phyloP scores from a whole-genome alignment of 2,797 vertebrate genomes.

The Dicrostonyx torquatus region DNA sequence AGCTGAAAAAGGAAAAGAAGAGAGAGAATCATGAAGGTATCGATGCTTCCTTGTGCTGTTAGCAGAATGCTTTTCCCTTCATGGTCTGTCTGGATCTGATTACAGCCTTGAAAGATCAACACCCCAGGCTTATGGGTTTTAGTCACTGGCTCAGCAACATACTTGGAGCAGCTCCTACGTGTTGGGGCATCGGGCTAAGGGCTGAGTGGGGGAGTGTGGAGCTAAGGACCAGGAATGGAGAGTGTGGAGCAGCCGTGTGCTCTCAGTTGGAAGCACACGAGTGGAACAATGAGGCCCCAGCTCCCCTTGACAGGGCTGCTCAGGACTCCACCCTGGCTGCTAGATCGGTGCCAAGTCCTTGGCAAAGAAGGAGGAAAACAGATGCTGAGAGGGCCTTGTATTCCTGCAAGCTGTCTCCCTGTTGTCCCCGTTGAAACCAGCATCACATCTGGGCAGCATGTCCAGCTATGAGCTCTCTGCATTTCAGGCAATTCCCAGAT shows the following conservation, averaged over 20 bases:
- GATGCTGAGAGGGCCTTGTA: not conserved
- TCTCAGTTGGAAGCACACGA: not conserved
- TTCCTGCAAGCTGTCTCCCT: conserved; percentile 18
- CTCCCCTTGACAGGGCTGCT: not conserved
- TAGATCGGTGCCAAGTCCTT: conserved; percentile 1
- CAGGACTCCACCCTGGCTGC: not conserved
- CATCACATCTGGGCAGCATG: not conserved
- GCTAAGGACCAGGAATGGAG: not conserved
- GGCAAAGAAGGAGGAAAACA: conserved; percentile 25
- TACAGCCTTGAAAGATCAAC: not conserved
- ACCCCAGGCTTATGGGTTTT: not conserved
- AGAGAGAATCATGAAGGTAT: conserved; percentile 1
- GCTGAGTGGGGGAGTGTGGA: not conserved
- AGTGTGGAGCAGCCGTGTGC: not conserved
- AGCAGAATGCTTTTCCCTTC: conserved; percentile 20
- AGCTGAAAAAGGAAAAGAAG: conserved; percentile 8
- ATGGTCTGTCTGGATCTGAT: not conserved
- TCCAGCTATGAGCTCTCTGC: not conserved
- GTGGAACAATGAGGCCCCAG: not conserved
- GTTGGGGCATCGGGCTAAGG: not conserved
- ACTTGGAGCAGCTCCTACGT: not conserved
- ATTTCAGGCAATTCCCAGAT: not conserved
- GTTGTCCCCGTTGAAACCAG: not conserved
- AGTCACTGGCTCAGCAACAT: not conserved
- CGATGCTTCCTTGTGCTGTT: conserved; percentile 11